Evolutionary conservation across 1,140 invertebrate species (phyloP).

Genomic region (Pseudomyrmex gracilis): DNA sequence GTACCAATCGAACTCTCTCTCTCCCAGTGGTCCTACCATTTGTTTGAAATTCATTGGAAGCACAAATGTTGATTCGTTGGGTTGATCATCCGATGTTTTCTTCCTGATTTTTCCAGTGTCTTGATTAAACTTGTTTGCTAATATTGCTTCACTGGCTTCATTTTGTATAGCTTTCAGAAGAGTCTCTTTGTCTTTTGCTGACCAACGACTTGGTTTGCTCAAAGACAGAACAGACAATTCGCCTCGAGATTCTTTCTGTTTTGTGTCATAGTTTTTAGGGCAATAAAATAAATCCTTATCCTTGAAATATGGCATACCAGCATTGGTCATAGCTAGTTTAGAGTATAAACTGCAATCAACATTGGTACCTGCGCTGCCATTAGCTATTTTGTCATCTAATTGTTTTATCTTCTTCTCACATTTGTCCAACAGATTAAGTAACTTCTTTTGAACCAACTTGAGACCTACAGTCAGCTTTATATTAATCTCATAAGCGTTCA

Average conservation of each 20-base stretch:
- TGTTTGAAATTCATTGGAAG: slow-evolving; percentile 72
- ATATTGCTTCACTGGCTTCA: slow-evolving; percentile 61
- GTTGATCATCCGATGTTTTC: not conserved
- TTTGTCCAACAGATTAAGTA: slow-evolving; percentile 69
- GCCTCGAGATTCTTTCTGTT: slow-evolving; percentile 76
- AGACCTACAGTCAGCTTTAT: slow-evolving; percentile 68
- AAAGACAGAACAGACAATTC: slow-evolving; percentile 80
- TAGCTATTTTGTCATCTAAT: slow-evolving; percentile 65
- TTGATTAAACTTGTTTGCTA: not conserved
- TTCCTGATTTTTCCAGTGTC: not conserved
- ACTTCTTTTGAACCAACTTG: slow-evolving; percentile 62
- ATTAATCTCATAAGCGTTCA: slow-evolving; percentile 68
- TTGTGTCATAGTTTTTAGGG: slow-evolving; percentile 80
- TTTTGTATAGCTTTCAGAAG: slow-evolving; percentile 76
- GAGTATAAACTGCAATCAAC: not conserved
- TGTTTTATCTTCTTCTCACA: slow-evolving; percentile 70
- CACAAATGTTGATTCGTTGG: slow-evolving; percentile 23
- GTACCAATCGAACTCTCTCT: slow-evolving; percentile 83
- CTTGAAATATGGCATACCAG: slow-evolving; percentile 85
- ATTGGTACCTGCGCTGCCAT: not conserved
- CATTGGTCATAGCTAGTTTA: slow-evolving; percentile 61
- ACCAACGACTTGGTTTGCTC: slow-evolving; percentile 77
- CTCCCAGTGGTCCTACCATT: slow-evolving; percentile 72
- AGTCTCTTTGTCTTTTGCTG: slow-evolving; percentile 74
- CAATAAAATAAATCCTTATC: slow-evolving; percentile 79